A percentile compares a stretch with the other conserved stretches of the same genome.
Conservation (phyloP, 2,888 invertebrate genomes). For the Acanthosepion esculentum region DNA sequence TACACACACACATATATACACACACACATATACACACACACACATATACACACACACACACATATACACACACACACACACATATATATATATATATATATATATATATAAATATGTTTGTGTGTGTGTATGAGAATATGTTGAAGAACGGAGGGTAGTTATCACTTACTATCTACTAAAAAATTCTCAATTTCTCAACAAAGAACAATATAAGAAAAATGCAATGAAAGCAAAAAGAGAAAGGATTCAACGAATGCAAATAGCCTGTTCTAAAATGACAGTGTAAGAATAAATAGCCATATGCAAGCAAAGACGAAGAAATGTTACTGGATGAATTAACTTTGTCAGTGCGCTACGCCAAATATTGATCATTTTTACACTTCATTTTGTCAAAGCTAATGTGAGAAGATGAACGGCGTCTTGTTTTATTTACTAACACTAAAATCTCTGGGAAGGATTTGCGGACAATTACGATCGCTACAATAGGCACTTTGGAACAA, state of each 20-base stretch:
- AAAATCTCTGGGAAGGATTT: neutral
- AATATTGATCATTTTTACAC: neutral
- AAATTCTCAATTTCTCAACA: too few species aligned
- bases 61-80: too few species aligned
- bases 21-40: too few species aligned
- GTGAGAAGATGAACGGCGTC: neutral
- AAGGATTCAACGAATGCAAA: neutral
- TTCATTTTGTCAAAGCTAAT: neutral
- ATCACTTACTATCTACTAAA: too few species aligned
- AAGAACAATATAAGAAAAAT: neutral
- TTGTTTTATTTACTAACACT: neutral
- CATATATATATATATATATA: too few species aligned
- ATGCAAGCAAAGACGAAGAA: neutral
- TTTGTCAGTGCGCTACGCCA: neutral
- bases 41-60: too few species aligned
- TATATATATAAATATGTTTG: too few species aligned
- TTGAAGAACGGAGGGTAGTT: too few species aligned
- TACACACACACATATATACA: too few species aligned
- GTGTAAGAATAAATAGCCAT: neutral
- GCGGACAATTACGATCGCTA: neutral
- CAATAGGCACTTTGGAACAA: neutral
- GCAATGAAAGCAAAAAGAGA: neutral
- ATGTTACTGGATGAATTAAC: neutral
- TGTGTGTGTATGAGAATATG: too few species aligned
- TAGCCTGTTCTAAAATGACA: neutral